phyloP scores from a whole-genome alignment of 2,888 invertebrate genomes.

The Ophion costatus region DNA sequence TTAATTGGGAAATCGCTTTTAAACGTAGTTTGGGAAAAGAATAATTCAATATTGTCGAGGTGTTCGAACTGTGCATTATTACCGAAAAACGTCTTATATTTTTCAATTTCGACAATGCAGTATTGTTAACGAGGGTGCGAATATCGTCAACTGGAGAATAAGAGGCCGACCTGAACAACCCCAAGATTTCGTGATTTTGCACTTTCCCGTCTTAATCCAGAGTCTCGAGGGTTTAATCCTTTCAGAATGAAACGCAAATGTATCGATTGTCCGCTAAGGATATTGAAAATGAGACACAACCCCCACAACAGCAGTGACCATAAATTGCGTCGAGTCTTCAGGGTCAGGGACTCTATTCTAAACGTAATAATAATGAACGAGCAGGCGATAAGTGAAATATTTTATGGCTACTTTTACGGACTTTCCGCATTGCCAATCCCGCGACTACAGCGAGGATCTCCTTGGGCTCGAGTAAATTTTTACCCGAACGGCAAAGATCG shows the following conservation, averaged over 20 bases:
- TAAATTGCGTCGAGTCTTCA: background rate
- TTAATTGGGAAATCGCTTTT: too few species aligned
- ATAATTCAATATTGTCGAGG: too few species aligned
- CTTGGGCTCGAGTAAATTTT: conserved; percentile 27
- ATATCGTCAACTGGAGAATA: too few species aligned
- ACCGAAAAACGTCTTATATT: too few species aligned
- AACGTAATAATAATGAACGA: background rate
- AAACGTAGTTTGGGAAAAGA: too few species aligned
- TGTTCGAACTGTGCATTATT: too few species aligned
- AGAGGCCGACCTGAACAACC: too few species aligned
- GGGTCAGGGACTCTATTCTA: background rate
- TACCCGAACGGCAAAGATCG: conserved; percentile 26
- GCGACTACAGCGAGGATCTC: background rate
- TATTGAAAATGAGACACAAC: background rate
- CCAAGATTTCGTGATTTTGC: too few species aligned
- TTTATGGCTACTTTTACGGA: background rate
- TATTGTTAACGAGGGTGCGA: too few species aligned
- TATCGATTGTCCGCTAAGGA: background rate
- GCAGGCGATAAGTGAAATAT: conserved; percentile 18
- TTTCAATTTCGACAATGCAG: too few species aligned
- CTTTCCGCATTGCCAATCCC: conserved; percentile 23
- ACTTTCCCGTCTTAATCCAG: too few species aligned
- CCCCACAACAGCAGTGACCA: background rate
- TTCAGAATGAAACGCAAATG: background rate
- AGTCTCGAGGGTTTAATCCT: too few species aligned